A percentile compares a stretch with the other conserved stretches of the same genome.
These are phyloP conservation scores for Pemphredon lugubris DNA, from an alignment of 2,888 invertebrate genomes.

Conservation along the genomic window DNA sequence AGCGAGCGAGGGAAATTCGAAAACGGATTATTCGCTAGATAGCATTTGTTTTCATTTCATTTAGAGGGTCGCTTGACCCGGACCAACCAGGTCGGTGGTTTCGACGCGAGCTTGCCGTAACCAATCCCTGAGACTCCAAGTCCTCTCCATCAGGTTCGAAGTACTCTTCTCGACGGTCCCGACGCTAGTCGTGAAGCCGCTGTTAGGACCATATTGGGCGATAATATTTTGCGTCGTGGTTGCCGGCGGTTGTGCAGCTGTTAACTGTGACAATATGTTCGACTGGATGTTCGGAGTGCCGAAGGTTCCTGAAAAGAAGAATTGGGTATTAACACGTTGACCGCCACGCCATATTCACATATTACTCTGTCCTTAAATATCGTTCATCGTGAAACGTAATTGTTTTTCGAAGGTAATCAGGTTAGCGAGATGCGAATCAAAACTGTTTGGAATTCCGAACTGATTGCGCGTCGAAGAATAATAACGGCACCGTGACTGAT, in stretches of 20 bases:
- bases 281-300: conserved; percentile 79
- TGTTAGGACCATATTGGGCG: conserved; percentile 78
- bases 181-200: conserved; percentile 79
- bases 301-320: conserved; percentile 66
- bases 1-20: no score
- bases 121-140: conserved; percentile 86
- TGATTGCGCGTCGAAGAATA: no score
- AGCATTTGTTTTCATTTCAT: no score
- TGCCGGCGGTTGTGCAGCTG: conserved; percentile 73
- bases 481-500: no score
- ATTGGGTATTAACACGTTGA: no score
- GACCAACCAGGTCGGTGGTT: conserved; percentile 75
- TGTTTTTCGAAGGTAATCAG: no score
- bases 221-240: conserved; percentile 79
- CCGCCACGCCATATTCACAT: no score
- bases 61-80: conserved; percentile 79
- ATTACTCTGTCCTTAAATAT: no score
- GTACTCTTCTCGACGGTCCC: conserved; percentile 82
- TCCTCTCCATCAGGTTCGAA: conserved; percentile 85
- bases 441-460: no score
- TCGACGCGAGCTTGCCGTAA: conserved; percentile 82
- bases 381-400: no score
- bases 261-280: conserved; percentile 77
- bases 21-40: conserved; percentile 21
- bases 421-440: no score